These are phyloP conservation scores for Colossoma macropomum DNA, from an alignment of 2,113 vertebrate species.

Conservation along the genomic window DNA sequence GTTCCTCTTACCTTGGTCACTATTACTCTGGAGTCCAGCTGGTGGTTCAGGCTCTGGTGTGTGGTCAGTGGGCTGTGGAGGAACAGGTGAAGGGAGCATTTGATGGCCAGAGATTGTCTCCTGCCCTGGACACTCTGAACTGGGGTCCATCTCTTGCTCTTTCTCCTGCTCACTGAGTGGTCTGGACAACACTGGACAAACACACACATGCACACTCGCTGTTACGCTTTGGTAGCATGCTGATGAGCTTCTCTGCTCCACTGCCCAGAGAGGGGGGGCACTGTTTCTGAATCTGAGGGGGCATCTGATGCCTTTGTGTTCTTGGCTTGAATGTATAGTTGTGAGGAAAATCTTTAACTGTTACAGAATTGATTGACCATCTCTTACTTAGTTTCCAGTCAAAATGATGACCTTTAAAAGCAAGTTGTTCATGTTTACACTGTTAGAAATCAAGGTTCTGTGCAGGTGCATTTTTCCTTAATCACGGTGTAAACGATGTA, in stretches of 20 bases:
- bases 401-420: too few species aligned
- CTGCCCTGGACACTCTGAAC: constrained; percentile 21
- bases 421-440: too few species aligned
- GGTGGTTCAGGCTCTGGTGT: neutral
- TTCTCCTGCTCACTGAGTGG: neutral
- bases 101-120: constrained; percentile 33
- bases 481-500: too few species aligned
- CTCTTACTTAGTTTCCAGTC: too few species aligned
- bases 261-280: neutral
- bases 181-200: constrained; percentile 16
- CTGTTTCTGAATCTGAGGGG: neutral
- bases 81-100: neutral
- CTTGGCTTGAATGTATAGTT: neutral
- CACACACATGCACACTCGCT: constrained; percentile 16
- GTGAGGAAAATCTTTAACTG: too few species aligned
- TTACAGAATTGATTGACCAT: too few species aligned
- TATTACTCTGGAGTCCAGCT: neutral
- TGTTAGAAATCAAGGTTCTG: too few species aligned
- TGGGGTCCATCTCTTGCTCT: constrained; percentile 18
- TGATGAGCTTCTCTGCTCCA: constrained; percentile 23
- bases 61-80: neutral
- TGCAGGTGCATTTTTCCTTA: too few species aligned
- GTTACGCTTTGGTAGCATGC: constrained; percentile 18
- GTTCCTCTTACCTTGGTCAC: constrained; percentile 28
- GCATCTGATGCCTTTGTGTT: neutral